These are phyloP conservation scores for Squalus acanthias DNA, from an alignment of 2,797 vertebrate genomes.

Conservation along the genomic window DNA sequence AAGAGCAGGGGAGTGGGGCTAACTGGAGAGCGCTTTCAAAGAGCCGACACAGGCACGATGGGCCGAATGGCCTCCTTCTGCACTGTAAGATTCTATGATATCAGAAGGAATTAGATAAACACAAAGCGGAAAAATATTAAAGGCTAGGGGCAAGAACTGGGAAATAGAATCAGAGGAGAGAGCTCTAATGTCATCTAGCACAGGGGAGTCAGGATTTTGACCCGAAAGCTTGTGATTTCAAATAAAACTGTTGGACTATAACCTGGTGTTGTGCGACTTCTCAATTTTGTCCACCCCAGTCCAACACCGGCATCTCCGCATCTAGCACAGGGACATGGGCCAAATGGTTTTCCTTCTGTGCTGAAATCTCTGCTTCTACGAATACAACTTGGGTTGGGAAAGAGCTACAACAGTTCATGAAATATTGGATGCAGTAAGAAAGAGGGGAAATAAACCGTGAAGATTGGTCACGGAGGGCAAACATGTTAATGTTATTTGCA, in stretches of 20 bases:
- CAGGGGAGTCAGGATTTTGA: no score
- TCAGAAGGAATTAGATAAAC: neutral
- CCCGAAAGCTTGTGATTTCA: no score
- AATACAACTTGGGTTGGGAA: neutral
- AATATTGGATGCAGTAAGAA: neutral
- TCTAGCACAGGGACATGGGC: neutral
- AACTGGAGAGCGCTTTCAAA: neutral
- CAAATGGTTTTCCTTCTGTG: neutral
- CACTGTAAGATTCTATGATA: neutral
- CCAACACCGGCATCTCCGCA: neutral
- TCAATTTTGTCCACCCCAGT: no score
- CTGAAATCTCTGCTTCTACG: neutral
- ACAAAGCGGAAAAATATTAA: neutral
- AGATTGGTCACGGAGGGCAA: neutral
- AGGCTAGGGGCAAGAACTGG: neutral
- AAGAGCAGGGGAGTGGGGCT: neutral
- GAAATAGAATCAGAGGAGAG: neutral
- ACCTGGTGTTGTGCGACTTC: no score
- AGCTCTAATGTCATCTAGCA: neutral
- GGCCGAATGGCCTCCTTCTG: neutral
- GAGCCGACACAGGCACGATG: neutral
- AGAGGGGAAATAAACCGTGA: neutral
- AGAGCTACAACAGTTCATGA: neutral
- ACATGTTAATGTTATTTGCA: neutral
- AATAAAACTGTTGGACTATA: no score